Percentiles rank a stretch among this genome's conserved stretches.
Evolutionary conservation across 2,797 vertebrate genomes (phyloP).

Genomic region (Crocodylus rhombifer): DNA sequence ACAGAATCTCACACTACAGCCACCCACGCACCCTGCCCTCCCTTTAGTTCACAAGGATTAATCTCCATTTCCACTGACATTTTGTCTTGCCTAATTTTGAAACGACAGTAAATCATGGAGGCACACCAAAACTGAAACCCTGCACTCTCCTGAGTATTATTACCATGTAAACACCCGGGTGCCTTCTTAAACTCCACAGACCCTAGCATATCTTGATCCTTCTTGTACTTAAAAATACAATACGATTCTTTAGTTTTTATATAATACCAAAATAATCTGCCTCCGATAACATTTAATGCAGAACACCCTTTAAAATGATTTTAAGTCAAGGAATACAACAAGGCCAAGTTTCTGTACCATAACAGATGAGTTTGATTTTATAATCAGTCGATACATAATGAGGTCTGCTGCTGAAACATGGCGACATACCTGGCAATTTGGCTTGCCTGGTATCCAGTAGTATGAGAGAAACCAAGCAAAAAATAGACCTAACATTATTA

Average conservation of each 20-base stretch:
- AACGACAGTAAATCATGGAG: neutral
- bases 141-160: neutral
- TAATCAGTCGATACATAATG: slow-evolving; percentile 38
- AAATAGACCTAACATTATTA: neutral
- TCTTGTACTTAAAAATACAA: neutral
- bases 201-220: no score
- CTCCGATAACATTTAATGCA: slow-evolving; percentile 24
- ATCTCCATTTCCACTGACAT: slow-evolving; percentile 37
- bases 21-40: neutral
- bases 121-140: neutral
- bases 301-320: slow-evolving; percentile 15
- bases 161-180: neutral
- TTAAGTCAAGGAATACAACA: slow-evolving; percentile 13
- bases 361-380: neutral
- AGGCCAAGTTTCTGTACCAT: slow-evolving; percentile 19
- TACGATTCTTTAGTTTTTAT: neutral
- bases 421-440: slow-evolving; percentile 43
- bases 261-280: neutral
- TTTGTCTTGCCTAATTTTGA: neutral
- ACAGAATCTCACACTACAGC: neutral
- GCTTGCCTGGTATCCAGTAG: slow-evolving; percentile 15
- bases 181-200: neutral
- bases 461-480: slow-evolving; percentile 11
- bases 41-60: neutral
- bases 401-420: slow-evolving; percentile 47